Percentiles rank a stretch among this genome's conserved stretches.
These are phyloP conservation scores for Neomicropteryx cornuta DNA, from an alignment of 1,140 invertebrate genomes.

Conservation along the genomic window DNA sequence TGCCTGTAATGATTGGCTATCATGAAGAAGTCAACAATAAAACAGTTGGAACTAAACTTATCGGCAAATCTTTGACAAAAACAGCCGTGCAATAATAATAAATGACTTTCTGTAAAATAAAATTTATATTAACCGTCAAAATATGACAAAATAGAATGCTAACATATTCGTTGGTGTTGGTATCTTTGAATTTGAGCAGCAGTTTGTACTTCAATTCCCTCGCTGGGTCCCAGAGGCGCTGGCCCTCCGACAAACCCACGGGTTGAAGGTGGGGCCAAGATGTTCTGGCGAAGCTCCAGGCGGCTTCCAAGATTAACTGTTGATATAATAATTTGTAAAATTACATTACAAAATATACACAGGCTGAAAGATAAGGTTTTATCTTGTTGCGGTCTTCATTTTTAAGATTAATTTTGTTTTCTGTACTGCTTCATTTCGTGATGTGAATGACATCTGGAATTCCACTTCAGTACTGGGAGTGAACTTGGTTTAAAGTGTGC, in stretches of 20 bases:
- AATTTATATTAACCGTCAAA: neutral
- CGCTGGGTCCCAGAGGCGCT: slow-evolving; percentile 75
- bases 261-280: slow-evolving; percentile 7
- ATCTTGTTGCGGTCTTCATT: no score
- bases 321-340: no score
- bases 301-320: slow-evolving; percentile 16
- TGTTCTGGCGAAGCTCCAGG: slow-evolving; percentile 11
- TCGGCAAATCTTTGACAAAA: neutral
- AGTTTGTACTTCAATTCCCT: slow-evolving; percentile 82
- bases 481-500: neutral
- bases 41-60: neutral
- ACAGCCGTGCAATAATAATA: neutral
- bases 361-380: no score
- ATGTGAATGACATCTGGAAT: no score
- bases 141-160: neutral
- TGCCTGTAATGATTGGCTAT: no score
- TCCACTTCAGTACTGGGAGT: no score
- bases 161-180: slow-evolving; percentile 15
- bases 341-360: no score
- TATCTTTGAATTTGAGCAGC: slow-evolving; percentile 51
- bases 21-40: neutral
- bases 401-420: no score
- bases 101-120: neutral
- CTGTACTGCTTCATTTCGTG: no score
- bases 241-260: slow-evolving; percentile 60